phyloP scores from a whole-genome alignment of 2,113 vertebrate genomes.

The Halichoerus grypus region DNA sequence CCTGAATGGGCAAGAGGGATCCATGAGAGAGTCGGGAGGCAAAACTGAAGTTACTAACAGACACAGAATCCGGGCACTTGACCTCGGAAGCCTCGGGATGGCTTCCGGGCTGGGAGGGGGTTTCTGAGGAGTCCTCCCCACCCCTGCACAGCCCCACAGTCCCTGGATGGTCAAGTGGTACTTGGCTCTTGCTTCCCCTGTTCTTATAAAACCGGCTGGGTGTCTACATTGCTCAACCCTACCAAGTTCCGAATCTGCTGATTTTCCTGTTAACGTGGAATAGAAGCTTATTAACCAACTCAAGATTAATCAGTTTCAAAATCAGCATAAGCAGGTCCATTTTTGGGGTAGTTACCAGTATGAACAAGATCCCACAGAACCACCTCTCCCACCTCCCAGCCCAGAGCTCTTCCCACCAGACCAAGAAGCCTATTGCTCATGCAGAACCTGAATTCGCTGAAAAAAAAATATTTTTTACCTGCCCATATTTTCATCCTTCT shows the following conservation, averaged over 20 bases:
- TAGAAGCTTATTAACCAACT: neutral
- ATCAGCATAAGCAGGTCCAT: neutral
- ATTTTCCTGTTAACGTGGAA: neutral
- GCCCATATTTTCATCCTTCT: neutral
- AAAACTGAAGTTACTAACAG: neutral
- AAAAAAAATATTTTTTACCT: neutral
- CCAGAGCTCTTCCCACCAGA: neutral
- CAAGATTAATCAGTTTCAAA: slow-evolving; percentile 14
- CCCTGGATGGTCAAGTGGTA: no score
- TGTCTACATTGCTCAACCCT: neutral
- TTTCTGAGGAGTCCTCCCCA: neutral
- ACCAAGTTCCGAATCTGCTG: neutral
- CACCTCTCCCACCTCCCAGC: neutral
- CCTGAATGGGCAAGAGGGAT: accelerated
- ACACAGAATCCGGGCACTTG: neutral
- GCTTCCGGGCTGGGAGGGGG: neutral
- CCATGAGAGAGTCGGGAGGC: neutral
- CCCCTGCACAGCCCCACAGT: no score
- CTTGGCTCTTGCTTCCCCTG: neutral
- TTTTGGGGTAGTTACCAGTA: neutral
- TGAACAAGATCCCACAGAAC: neutral
- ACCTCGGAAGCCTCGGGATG: accelerated
- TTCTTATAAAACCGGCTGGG: slow-evolving; percentile 4
- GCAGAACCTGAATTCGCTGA: neutral
- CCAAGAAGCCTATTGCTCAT: neutral